Base-by-base conservation (phyloP, 1,140 invertebrate species). In the Drosophila serrata region DNA sequence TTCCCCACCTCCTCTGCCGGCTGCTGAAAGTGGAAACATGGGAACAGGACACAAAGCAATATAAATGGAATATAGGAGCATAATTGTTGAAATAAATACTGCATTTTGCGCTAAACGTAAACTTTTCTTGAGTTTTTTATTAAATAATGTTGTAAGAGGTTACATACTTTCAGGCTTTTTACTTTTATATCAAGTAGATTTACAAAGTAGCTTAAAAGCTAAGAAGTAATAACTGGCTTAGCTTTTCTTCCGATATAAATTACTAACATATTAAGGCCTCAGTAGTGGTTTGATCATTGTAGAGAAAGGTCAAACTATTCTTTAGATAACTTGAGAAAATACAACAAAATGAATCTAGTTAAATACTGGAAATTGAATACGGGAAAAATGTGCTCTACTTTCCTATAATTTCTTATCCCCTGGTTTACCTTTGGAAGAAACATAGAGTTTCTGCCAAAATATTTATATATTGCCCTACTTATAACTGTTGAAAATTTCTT, bases 91-190 rank as follows among this genome's bases (percentile, higher is more conserved):
- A 90, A 79, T 90, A 90, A 85, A 90, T 73, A 59, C 17, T 79
- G 85, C 86, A 90, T 40, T 64, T 79, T 90, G 78, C 81, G 85
- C 81, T 39, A 85, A 90, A 70, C 85, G 80, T 88, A 79, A 0
- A 49, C 0, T 4, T 29, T 17, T 22, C 7, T 12, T 29, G 19
- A 8, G 9, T 24, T 43, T 43, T 45, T n/a, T n/a, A 19, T 24
- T 53, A 35, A 7, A 8, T 29, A n/a, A 5, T 37, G 9, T 19
- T 6, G 29, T 29, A 7, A 27, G 29, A 4, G 11, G 37, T 19
- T 48, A 53, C 65, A 69, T 69, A 69, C 65, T 69, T 69, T 69
- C 37, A 24, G 65, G 65, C 65, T 29, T 39, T n/a, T 15, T 15
- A 9, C 1, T 1, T 6, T 43, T 57, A 9, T 12, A 31, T 5